Evolutionary conservation across 2,888 invertebrate species (phyloP).

Genomic region (Lasioglossum zephyrum): DNA sequence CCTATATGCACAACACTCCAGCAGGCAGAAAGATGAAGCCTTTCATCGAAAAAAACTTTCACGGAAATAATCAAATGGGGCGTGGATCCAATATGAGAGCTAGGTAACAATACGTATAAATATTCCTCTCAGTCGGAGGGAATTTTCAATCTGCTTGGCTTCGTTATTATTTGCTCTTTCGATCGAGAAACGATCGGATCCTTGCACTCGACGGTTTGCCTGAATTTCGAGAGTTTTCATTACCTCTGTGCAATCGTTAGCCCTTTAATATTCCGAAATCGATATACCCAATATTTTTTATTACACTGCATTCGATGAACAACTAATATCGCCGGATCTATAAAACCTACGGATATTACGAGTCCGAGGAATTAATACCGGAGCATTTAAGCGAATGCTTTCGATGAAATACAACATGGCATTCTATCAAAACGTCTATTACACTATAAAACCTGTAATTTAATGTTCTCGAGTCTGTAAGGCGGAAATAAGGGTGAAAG

Average conservation of each 20-base stretch:
- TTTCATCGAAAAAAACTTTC: background rate
- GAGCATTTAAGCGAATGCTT: background rate
- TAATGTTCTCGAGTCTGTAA: background rate
- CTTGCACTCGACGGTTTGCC: background rate
- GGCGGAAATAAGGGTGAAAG: background rate
- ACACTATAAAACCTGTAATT: background rate
- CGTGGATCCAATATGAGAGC: conserved; percentile 25
- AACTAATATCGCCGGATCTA: background rate
- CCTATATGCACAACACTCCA: background rate
- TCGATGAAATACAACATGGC: background rate
- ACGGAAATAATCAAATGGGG: conserved; percentile 21
- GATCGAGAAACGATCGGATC: conserved; percentile 10
- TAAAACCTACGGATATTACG: background rate
- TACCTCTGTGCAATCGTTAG: background rate
- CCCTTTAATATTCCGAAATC: conserved; percentile 4
- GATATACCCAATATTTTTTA: conserved; percentile 2
- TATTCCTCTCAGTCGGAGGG: background rate
- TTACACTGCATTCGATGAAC: conserved; percentile 19
- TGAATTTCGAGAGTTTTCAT: conserved; percentile 17
- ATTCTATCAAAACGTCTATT: background rate
- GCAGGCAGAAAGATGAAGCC: background rate
- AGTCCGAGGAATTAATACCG: background rate
- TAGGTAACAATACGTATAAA: conserved; percentile 19
- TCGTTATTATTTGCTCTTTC: background rate
- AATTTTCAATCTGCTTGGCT: conserved; percentile 37